Evolutionary conservation across 2,113 vertebrate species (phyloP), one percentile per base, ranked within the genome.

Genomic region (Pitta sordida): DNA sequence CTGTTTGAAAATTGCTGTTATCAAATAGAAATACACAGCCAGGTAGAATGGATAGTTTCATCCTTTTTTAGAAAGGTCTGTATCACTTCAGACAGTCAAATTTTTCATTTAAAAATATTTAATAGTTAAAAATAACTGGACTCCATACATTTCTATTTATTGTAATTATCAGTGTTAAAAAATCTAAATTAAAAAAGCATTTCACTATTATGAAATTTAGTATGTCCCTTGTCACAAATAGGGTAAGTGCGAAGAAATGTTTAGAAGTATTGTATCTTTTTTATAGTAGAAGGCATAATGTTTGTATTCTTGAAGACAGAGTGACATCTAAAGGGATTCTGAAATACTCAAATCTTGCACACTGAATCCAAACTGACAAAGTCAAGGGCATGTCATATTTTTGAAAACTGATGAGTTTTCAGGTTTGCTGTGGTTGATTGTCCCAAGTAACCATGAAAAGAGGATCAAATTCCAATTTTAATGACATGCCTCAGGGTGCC

Each of bases 311-410:
- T 99, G 98, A 99, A 99, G 98, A 98, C 98, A 99, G 98, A 99
- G 98, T 99, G 99, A 99, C 99, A 99, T 98, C 99, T 99, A 99
- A 99, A 99, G 99, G 99, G 98, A 97, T 98, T 98, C 97, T 98
- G 97, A 97, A 98, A 98, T 94, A 98, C 94, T 97, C 96, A 81
- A 97, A 68, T 86, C 93, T 90, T 81, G 83, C 95, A 79, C 49
- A 77, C 67, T 90, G 95, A 97, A 97, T 96, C 90, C 91, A 96
- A 95, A 95, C 96, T 91, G 97, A 97, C 97, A 98, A 96, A 98
- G 98, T 98, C 98, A 99, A 99, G 98, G 98, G 98, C 98, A 98
- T 97, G 96, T 97, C 98, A 97, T 97, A 98, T 98, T 98, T 98
- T 97, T 93, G 94, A 98, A 99, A 99, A 98, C 98, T 98, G 98